Conservation (phyloP, 2,888 invertebrate genomes). For the Dolichopus griseipennis region DNA sequence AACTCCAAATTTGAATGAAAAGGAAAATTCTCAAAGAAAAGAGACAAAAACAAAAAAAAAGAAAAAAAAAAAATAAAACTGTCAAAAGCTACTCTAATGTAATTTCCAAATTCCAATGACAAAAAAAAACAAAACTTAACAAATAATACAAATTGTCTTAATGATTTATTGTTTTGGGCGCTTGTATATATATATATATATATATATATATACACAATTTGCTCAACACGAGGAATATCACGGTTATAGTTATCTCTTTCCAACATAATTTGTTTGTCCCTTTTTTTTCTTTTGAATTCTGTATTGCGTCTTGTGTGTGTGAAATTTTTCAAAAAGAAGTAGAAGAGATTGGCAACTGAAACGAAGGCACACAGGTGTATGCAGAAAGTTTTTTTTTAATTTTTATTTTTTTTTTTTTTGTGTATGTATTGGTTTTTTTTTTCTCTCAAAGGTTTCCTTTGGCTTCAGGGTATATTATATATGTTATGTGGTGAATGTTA, state of each 20-base stretch:
- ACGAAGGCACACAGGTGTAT: too few relatives aligned
- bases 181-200: too few relatives aligned
- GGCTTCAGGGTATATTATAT: background rate
- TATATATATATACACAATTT: too few relatives aligned
- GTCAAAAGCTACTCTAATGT: background rate
- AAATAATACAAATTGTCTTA: background rate
- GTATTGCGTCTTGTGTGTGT: background rate
- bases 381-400: background rate
- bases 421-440: too few relatives aligned
- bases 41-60: background rate
- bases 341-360: too few relatives aligned
- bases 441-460: background rate
- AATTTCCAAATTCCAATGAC: background rate
- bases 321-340: too few relatives aligned
- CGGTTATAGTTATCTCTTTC: background rate
- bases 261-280: too few relatives aligned
- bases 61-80: background rate
- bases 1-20: too few relatives aligned
- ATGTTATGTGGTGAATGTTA: background rate
- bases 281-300: background rate
- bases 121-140: background rate
- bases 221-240: background rate
- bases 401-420: slow-evolving; percentile 1
- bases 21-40: too few relatives aligned
- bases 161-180: background rate